Evolutionary conservation across 2,797 vertebrate species (phyloP).

Genomic region (Carapus acus): DNA sequence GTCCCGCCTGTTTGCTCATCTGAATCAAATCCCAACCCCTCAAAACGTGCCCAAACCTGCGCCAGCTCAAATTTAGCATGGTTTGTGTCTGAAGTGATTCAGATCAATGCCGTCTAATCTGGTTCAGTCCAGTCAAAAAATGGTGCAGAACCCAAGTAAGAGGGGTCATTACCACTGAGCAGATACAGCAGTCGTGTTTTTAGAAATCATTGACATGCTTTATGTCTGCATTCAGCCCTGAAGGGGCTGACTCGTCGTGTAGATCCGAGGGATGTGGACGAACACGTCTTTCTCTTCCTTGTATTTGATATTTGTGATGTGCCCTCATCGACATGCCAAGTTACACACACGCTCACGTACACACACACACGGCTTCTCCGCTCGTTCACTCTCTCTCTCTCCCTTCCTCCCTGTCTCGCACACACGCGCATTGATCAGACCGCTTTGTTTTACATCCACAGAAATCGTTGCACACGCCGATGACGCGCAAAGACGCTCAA

Average conservation of each 20-base stretch:
- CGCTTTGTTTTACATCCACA: slow-evolving; percentile 71
- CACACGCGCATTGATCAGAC: slow-evolving; percentile 59
- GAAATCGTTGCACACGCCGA: slow-evolving; percentile 35
- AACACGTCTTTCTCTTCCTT: too few relatives aligned
- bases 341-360: slow-evolving; percentile 8
- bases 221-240: background rate
- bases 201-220: slow-evolving; percentile 4
- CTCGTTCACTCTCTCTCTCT: too few relatives aligned
- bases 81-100: too few relatives aligned
- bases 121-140: background rate
- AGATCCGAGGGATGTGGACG: too few relatives aligned
- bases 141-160: slow-evolving; percentile 1
- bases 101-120: too few relatives aligned
- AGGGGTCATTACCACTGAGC: slow-evolving; percentile 3
- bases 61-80: slow-evolving; percentile 5
- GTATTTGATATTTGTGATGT: background rate
- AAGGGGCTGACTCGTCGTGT: background rate
- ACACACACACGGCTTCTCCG: slow-evolving; percentile 18
- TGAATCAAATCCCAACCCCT: background rate
- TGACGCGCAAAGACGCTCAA: slow-evolving; percentile 36
- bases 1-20: too few relatives aligned
- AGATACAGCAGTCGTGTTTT: too few relatives aligned
- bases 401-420: slow-evolving; percentile 25
- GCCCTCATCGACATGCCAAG: background rate
- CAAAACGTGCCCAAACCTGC: background rate